These are phyloP conservation scores for Thera obeliscata DNA, from an alignment of 2,888 invertebrate genomes.

Conservation along the genomic window DNA sequence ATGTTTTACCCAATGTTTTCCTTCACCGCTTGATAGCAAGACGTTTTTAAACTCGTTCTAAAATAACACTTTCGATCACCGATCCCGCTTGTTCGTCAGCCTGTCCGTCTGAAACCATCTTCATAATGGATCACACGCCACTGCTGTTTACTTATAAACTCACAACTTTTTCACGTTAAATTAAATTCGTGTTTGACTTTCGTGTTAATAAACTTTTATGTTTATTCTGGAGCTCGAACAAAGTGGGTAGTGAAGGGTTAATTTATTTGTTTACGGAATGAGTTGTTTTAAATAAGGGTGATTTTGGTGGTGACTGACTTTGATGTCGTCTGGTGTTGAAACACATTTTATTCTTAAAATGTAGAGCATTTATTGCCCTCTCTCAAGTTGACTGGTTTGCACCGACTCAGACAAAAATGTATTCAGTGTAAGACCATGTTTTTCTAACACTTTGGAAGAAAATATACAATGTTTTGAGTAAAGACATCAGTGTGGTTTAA, in stretches of 20 bases:
- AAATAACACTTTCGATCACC: conserved; percentile 11
- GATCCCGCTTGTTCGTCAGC: conserved; percentile 45
- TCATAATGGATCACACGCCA: conserved; percentile 52
- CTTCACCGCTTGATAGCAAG: neutral
- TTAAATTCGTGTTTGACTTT: conserved; percentile 41
- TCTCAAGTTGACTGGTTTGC: neutral
- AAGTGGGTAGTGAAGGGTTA: conserved; percentile 29
- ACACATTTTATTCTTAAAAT: conserved; percentile 1
- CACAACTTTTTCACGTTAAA: conserved; percentile 40
- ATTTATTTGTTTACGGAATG: conserved; percentile 34
- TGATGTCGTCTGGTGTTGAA: conserved; percentile 4
- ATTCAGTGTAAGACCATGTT: neutral
- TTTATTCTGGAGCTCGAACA: conserved; percentile 35
- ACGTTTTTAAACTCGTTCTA: neutral
- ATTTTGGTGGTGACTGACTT: conserved; percentile 10
- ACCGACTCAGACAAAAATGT: neutral
- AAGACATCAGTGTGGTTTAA: no score
- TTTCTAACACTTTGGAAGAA: no score
- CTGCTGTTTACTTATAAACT: conserved; percentile 36
- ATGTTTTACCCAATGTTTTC: neutral
- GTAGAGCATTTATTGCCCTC: neutral
- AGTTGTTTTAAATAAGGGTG: conserved; percentile 26
- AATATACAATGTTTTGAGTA: no score
- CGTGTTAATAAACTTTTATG: conserved; percentile 40
- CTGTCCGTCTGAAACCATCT: conserved; percentile 46